Evolutionary conservation across 2,113 vertebrate genomes (phyloP).

Genomic region (Chloebia gouldiae): DNA sequence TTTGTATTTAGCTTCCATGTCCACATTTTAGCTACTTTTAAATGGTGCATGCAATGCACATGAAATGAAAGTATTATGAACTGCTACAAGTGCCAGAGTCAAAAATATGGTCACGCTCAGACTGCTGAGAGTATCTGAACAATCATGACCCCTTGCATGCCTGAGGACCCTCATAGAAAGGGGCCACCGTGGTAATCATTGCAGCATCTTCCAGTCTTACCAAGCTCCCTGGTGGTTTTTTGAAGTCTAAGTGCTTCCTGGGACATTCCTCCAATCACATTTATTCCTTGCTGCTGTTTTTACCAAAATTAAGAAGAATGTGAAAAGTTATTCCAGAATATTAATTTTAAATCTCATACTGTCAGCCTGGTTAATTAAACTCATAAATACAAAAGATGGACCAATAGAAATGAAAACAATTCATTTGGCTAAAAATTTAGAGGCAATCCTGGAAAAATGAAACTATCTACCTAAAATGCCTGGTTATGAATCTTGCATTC

Average conservation of each 20-base stretch:
- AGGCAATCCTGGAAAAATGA: not conserved
- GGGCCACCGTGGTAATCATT: not conserved
- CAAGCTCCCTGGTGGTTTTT: not conserved
- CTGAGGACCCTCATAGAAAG: not conserved
- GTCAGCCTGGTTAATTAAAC: not conserved
- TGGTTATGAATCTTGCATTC: not conserved
- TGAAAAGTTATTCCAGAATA: not conserved
- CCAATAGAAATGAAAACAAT: not conserved
- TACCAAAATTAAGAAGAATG: not conserved
- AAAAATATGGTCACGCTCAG: not conserved
- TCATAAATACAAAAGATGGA: not conserved
- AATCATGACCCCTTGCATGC: not conserved
- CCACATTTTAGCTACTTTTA: not conserved
- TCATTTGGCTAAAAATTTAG: not conserved
- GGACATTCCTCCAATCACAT: not conserved
- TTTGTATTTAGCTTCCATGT: not conserved
- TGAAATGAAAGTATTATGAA: not conserved
- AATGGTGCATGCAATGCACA: not conserved
- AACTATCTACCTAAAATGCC: not conserved
- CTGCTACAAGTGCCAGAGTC: not conserved
- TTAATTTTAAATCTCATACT: not conserved
- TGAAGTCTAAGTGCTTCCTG: not conserved
- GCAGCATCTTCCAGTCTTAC: not conserved
- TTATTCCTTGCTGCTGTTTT: not conserved
- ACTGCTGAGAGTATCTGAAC: not conserved